Evolutionary conservation across 1,140 invertebrate genomes (phyloP).

Genomic region (Trichonephila inaurata): DNA sequence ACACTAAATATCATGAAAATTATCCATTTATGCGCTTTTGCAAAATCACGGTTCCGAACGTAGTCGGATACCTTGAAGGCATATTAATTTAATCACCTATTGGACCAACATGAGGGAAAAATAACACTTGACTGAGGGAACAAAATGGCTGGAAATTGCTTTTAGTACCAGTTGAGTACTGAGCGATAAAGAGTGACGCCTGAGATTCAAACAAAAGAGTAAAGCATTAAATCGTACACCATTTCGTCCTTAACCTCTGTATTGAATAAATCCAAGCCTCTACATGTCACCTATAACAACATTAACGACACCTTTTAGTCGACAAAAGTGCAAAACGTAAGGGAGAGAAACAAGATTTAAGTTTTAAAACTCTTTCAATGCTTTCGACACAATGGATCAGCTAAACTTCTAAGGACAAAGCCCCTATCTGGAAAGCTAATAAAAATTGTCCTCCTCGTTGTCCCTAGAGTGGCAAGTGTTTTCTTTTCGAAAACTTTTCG

Average conservation of each 20-base stretch:
- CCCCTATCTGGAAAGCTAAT: constrained; percentile 72
- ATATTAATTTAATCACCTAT: too few species aligned
- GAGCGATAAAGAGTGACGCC: neutral
- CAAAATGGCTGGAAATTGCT: too few species aligned
- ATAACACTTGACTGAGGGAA: too few species aligned
- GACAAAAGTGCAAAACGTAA: constrained; percentile 52
- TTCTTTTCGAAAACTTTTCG: constrained; percentile 70
- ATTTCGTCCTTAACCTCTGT: neutral
- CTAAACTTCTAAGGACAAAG: constrained; percentile 70
- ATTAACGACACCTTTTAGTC: constrained; percentile 35
- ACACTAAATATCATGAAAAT: too few species aligned
- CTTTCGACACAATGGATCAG: constrained; percentile 71
- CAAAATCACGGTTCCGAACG: too few species aligned
- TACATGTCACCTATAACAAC: constrained; percentile 28
- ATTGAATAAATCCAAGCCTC: neutral
- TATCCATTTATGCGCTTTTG: too few species aligned
- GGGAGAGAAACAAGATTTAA: constrained; percentile 62
- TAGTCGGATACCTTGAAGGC: too few species aligned
- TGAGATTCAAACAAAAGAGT: neutral
- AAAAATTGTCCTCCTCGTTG: constrained; percentile 62
- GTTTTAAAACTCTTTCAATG: constrained; percentile 70
- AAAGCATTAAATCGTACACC: constrained; percentile 7
- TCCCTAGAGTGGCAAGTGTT: constrained; percentile 66
- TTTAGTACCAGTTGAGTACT: neutral
- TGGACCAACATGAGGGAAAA: too few species aligned